phyloP scores from a whole-genome alignment of 2,888 invertebrate genomes.

The Torymus aiolomorphi region DNA sequence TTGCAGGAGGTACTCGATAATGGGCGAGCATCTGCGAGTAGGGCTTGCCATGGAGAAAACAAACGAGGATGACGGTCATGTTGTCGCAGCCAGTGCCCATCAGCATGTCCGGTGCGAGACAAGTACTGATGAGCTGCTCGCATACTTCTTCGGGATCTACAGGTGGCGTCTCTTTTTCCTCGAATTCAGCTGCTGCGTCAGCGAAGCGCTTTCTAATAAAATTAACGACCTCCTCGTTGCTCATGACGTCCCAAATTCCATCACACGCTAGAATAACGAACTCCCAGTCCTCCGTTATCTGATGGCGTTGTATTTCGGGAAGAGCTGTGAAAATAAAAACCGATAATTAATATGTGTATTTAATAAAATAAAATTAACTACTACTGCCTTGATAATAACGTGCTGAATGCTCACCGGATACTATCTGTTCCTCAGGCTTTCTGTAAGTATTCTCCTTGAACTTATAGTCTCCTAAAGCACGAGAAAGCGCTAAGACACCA shows the following conservation, averaged over 20 bases:
- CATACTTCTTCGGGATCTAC: constrained; percentile 96
- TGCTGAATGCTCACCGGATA: constrained; percentile 84
- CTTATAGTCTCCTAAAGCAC: constrained; percentile 97
- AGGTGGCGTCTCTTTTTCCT: constrained; percentile 78
- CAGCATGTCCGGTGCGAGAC: constrained; percentile 97
- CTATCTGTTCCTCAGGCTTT: constrained; percentile 95
- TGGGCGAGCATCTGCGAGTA: constrained; percentile 71
- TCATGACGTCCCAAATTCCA: constrained; percentile 99
- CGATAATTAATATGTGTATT: too few relatives aligned
- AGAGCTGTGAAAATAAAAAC: constrained; percentile 80
- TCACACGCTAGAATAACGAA: constrained; percentile 98
- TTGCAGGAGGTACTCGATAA: constrained; percentile 43
- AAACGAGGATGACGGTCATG: constrained; percentile 96
- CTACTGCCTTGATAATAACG: too few relatives aligned
- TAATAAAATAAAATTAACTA: constrained; percentile 61
- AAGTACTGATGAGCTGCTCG: constrained; percentile 95
- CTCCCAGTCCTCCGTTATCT: constrained; percentile 93
- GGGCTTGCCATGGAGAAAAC: constrained; percentile 81
- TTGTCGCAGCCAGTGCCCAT: constrained; percentile 99
- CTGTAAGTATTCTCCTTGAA: constrained; percentile 94
- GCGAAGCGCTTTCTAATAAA: constrained; percentile 90
- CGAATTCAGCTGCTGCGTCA: constrained; percentile 58
- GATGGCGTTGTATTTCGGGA: constrained; percentile 91
- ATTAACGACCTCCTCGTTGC: constrained; percentile 93
- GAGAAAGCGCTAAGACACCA: constrained; percentile 95